These are phyloP conservation scores for Champsocephalus esox DNA, from an alignment of 2,797 vertebrate genomes.

Conservation along the genomic window DNA sequence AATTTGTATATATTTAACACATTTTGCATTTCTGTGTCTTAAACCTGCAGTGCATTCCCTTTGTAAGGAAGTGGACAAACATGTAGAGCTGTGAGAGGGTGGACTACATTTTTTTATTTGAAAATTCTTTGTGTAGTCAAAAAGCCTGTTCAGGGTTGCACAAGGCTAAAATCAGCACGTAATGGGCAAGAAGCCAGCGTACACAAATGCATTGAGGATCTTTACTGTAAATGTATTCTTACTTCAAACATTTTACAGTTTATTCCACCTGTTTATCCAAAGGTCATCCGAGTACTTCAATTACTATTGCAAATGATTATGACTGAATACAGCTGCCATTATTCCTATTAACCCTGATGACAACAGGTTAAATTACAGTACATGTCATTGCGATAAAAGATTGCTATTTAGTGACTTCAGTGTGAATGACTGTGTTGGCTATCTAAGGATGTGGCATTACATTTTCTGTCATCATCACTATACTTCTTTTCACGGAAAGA, in stretches of 20 bases:
- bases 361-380: neutral
- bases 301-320: neutral
- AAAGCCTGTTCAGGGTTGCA: neutral
- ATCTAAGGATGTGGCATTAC: neutral
- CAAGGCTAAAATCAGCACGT: neutral
- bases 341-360: neutral
- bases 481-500: neutral
- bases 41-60: neutral
- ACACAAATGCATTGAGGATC: neutral
- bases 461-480: neutral
- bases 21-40: constrained; percentile 6
- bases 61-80: neutral
- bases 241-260: neutral
- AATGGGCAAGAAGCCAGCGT: neutral
- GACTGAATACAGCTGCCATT: neutral
- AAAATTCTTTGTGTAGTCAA: neutral
- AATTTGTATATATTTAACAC: neutral
- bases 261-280: neutral
- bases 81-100: neutral
- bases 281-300: neutral
- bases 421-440: neutral
- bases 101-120: neutral
- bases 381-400: neutral
- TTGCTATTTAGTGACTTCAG: neutral
- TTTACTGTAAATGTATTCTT: neutral